Percentiles rank a stretch among this genome's conserved stretches.
phyloP scores from a whole-genome alignment of 2,797 vertebrate genomes.

The Labroides dimidiatus region DNA sequence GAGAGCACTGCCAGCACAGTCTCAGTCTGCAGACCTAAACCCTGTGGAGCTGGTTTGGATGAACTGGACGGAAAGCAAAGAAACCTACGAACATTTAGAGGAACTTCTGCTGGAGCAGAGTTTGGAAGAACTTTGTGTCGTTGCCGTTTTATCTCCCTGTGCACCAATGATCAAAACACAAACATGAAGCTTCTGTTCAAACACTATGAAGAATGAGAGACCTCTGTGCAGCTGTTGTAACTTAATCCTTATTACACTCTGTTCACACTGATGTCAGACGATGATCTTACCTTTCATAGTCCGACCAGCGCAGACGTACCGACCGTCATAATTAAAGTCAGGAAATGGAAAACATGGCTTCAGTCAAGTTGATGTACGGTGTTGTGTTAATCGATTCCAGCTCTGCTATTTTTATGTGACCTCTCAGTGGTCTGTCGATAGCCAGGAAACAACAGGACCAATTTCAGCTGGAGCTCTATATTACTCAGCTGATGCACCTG shows the following conservation, averaged over 20 bases:
- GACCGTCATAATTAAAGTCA: background rate
- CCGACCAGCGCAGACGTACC: background rate
- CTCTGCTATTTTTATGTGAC: slow-evolving; percentile 34
- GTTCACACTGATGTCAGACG: background rate
- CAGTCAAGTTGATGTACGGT: slow-evolving; percentile 11
- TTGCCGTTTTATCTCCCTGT: no score
- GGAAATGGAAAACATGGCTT: background rate
- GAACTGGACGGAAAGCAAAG: no score
- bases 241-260: background rate
- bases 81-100: no score
- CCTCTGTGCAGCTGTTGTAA: slow-evolving; percentile 5
- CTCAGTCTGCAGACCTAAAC: no score
- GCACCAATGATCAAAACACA: no score
- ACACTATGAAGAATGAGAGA: no score
- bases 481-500: slow-evolving; percentile 21
- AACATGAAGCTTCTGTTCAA: no score
- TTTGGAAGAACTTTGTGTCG: no score
- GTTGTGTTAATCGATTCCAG: slow-evolving; percentile 32
- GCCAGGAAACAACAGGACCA: slow-evolving; percentile 23
- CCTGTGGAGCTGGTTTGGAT: no score
- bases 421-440: slow-evolving; percentile 25
- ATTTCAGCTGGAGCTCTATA: slow-evolving; percentile 17
- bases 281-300: background rate
- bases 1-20: no score
- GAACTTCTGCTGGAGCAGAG: no score